Evolutionary conservation across 2,888 invertebrate genomes (phyloP).

Genomic region (Sepioteuthis lessoniana): DNA sequence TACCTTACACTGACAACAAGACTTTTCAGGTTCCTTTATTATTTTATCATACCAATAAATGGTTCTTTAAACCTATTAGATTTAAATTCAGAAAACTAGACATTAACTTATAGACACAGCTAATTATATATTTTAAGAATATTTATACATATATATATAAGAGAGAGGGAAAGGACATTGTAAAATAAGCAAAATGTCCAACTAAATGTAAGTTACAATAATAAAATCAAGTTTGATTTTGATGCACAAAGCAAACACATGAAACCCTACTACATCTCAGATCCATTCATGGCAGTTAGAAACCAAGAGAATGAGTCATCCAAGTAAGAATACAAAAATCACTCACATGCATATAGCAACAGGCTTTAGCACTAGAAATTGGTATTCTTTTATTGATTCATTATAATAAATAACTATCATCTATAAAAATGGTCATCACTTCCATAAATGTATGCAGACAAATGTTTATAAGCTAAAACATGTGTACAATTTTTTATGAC

Average conservation of each 20-base stretch:
- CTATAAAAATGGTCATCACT: neutral
- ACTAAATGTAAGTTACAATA: neutral
- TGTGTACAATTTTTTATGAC: too few species aligned
- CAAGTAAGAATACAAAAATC: neutral
- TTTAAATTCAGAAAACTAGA: too few species aligned
- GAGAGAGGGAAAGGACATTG: too few species aligned
- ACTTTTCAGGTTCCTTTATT: too few species aligned
- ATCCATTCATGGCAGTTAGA: neutral
- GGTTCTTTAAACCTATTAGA: too few species aligned
- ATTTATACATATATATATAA: too few species aligned
- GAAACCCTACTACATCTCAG: neutral
- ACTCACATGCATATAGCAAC: neutral
- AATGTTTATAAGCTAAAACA: too few species aligned
- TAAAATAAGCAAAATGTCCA: neutral
- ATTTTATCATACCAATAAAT: too few species aligned
- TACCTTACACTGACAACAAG: too few species aligned
- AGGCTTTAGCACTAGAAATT: neutral
- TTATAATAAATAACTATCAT: neutral
- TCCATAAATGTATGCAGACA: too few species aligned
- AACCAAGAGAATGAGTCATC: neutral
- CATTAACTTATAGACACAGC: too few species aligned
- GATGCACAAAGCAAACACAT: neutral
- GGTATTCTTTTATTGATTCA: constrained; percentile 12
- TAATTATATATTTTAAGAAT: too few species aligned
- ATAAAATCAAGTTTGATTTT: neutral